Evolutionary conservation across 1,140 invertebrate species (phyloP).

Genomic region (Batillaria attramentaria): DNA sequence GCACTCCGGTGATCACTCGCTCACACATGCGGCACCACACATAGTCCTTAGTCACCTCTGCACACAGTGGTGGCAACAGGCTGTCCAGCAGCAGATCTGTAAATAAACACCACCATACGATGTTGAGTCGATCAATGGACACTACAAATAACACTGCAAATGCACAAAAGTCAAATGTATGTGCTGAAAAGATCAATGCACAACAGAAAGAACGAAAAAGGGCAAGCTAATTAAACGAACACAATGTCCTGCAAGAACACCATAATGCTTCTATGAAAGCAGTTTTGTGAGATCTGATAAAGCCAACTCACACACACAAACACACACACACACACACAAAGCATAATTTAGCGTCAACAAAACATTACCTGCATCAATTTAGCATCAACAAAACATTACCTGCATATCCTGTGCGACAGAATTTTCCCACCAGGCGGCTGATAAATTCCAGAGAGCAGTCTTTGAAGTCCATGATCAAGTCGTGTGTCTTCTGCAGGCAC

Average conservation of each 20-base stretch:
- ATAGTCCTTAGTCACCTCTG: slow-evolving; percentile 48
- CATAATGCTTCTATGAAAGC: background rate
- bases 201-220: background rate
- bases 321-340: background rate
- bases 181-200: background rate
- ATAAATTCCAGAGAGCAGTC: slow-evolving; percentile 56
- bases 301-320: background rate
- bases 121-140: too few relatives aligned
- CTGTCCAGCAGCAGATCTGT: slow-evolving; percentile 49
- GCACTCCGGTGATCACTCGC: slow-evolving; percentile 54
- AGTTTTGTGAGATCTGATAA: background rate
- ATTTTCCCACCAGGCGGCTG: slow-evolving; percentile 54
- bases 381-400: slow-evolving; percentile 39
- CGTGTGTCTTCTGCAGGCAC: slow-evolving; percentile 49
- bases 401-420: slow-evolving; percentile 59
- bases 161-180: background rate
- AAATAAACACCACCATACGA: background rate
- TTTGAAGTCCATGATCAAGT: slow-evolving; percentile 40
- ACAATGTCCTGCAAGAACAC: background rate
- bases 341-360: background rate
- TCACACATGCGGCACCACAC: slow-evolving; percentile 61
- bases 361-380: too few relatives aligned
- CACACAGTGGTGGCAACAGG: slow-evolving; percentile 38
- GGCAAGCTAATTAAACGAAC: background rate
- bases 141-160: background rate